These are phyloP conservation scores for Thereva nobilitata DNA, from an alignment of 2,888 invertebrate genomes.

Conservation along the genomic window DNA sequence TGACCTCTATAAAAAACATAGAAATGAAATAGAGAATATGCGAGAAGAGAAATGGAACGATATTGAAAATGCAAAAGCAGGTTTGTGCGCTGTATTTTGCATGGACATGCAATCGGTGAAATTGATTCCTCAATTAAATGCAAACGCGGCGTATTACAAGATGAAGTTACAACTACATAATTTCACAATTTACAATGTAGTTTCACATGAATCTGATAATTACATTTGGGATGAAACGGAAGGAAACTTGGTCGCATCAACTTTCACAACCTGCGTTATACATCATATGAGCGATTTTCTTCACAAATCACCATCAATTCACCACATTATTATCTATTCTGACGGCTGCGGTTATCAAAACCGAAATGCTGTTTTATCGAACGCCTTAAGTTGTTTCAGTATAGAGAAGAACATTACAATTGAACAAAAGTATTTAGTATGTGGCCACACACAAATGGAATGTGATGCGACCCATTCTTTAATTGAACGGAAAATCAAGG, in stretches of 20 bases:
- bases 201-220: conserved; percentile 35
- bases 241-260: conserved; percentile 22
- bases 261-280: conserved; percentile 13
- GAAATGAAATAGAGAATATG: neutral
- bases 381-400: conserved; percentile 9
- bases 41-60: neutral
- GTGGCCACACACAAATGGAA: conserved; percentile 11
- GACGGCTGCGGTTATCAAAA: conserved; percentile 21
- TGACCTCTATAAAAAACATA: conserved; percentile 1
- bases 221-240: conserved; percentile 34
- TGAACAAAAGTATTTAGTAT: conserved; percentile 4
- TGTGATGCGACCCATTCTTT: conserved; percentile 18
- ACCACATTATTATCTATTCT: conserved; percentile 20
- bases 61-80: conserved; percentile 3
- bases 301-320: neutral
- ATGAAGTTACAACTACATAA: conserved; percentile 38
- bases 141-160: conserved; percentile 35
- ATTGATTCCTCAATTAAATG: conserved; percentile 30
- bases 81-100: conserved; percentile 17
- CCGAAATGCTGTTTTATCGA: conserved; percentile 11
- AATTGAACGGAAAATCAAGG: conserved; percentile 16
- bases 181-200: conserved; percentile 35
- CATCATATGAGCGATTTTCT: neutral
- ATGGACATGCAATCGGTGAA: conserved; percentile 26
- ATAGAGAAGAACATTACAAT: neutral